Evolutionary conservation across 2,888 invertebrate genomes (phyloP).

Genomic region (Hoplodrina ambigua): DNA sequence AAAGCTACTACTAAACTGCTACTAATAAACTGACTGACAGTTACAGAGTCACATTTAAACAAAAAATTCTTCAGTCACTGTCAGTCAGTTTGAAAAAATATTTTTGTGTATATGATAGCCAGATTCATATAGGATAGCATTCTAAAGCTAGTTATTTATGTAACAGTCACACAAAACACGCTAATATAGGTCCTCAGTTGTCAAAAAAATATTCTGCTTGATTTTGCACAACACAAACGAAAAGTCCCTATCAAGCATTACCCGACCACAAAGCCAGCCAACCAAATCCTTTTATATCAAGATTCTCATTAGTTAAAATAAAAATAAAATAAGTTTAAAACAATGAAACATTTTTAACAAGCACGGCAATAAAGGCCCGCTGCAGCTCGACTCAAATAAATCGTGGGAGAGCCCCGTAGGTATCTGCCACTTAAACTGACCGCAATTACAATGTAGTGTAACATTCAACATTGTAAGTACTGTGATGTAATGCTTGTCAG

Average conservation of each 20-base stretch:
- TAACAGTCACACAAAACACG: too few relatives aligned
- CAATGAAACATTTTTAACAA: constrained; percentile 76
- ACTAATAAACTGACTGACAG: too few relatives aligned
- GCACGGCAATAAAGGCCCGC: constrained; percentile 79
- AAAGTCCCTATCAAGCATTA: background rate
- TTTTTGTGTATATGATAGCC: too few relatives aligned
- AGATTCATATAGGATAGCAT: too few relatives aligned
- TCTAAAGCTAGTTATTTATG: too few relatives aligned
- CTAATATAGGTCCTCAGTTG: too few relatives aligned
- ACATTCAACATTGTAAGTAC: constrained; percentile 29
- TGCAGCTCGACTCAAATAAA: constrained; percentile 82
- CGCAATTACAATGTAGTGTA: constrained; percentile 71
- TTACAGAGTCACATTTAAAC: too few relatives aligned
- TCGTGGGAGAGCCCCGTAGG: constrained; percentile 72
- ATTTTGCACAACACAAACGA: background rate
- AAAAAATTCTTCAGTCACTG: too few relatives aligned
- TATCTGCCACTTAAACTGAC: constrained; percentile 78
- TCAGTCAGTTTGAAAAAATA: too few relatives aligned
- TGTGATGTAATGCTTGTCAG: constrained; percentile 24
- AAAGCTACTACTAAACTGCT: too few relatives aligned
- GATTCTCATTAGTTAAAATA: constrained; percentile 76
- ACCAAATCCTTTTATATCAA: constrained; percentile 61
- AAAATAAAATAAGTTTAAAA: constrained; percentile 70
- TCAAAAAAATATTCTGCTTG: too few relatives aligned
- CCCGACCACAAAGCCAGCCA: constrained; percentile 8